Base-by-base conservation (phyloP, 2,797 vertebrate genomes). In the Coracias cyanogaster region DNA sequence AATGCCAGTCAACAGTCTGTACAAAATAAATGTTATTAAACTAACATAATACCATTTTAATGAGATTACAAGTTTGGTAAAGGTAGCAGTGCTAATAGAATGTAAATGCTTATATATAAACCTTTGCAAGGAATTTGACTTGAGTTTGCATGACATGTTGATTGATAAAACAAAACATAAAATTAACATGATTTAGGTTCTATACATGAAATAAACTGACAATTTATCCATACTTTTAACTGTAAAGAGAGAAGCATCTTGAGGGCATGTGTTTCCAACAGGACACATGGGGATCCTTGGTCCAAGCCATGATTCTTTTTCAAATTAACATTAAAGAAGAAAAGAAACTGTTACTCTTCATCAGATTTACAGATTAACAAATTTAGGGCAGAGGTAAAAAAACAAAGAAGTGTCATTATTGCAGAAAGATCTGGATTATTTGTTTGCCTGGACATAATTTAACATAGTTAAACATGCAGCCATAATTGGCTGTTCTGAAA, bases 51-150 rank as follows among this genome's bases (percentile, higher is more conserved):
- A 76, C 16, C 16, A 26, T 64, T 86, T 81, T 91, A 71, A 92
- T 64, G 49, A 92, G 73, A 77, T 83, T 76, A 64, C 28, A 89
- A 64, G 12, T 89, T 86, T 83, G 26, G 66, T 80, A 86, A 83
- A 89, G 19, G 39, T 46, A 80, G 16, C 7, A 60, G 35, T 72
- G 19, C 15, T 64, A 31, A 45, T 55, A 67, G 78, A 89, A 89
- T 80, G 55, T 29, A 80, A 86, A 80, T 64, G 12, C 3, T 35
- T 49, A 22, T 39, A 28, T 29, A 39, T 21, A 93, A 76, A 76
- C 2, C 3, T 35, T 26, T 41, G 20, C 9, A 37, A 70, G 29
- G 26, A 49, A 70, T 69, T 33, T 46, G 26, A 35, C 45, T 64
- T 37, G 31, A 54, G 17, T 73, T 67, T 79, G 11, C 10, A 46